Conservation (phyloP, 2,888 invertebrate species). For the Onthophagus sagittarius region DNA sequence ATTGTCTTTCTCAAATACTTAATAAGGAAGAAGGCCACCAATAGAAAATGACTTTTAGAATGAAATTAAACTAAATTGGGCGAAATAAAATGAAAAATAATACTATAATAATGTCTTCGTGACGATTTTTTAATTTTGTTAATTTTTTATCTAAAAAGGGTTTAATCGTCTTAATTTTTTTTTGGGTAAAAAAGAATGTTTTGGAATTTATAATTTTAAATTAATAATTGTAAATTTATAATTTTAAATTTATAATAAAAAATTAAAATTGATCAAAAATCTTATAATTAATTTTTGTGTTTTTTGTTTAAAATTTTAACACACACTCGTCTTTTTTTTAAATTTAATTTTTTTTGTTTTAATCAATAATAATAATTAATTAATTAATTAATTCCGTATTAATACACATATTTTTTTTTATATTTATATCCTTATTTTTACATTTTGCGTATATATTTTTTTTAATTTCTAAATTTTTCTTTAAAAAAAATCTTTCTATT, state of each 20-base stretch:
- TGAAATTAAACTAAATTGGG: background rate
- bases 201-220: background rate
- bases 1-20: background rate
- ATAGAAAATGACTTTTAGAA: background rate
- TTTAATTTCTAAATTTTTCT: background rate
- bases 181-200: background rate
- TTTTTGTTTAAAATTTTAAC: background rate
- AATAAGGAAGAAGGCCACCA: background rate
- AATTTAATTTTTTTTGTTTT: constrained; percentile 6
- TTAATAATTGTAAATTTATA: too few species aligned
- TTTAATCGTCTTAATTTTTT: background rate
- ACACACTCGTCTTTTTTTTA: too few species aligned
- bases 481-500: constrained; percentile 9
- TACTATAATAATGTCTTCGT: background rate
- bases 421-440: background rate
- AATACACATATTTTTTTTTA: constrained; percentile 8
- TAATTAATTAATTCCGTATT: background rate
- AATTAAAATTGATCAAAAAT: background rate
- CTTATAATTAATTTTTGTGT: constrained; percentile 3
- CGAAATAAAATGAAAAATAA: background rate
- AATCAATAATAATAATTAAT: background rate
- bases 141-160: background rate
- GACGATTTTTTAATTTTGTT: background rate
- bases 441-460: background rate
- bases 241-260: too few species aligned